Evolutionary conservation across 2,797 vertebrate genomes (phyloP).

Genomic region (Enoplosus armatus): DNA sequence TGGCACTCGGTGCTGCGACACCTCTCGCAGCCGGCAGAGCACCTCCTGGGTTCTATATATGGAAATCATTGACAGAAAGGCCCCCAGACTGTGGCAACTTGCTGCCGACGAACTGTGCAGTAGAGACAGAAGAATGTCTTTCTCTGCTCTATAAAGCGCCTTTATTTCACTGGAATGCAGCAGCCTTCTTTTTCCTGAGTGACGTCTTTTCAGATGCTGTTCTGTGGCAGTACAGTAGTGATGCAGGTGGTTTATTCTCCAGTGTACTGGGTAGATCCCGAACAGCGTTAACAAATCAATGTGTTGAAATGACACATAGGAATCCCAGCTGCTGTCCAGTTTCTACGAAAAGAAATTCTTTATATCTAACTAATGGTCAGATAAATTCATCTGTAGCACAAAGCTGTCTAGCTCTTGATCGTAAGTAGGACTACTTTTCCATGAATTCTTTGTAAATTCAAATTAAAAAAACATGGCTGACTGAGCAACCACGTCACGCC

Average conservation of each 20-base stretch:
- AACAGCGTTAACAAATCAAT: slow-evolving; percentile 3
- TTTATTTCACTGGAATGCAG: slow-evolving; percentile 72
- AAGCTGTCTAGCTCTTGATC: background rate
- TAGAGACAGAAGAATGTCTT: slow-evolving; percentile 62
- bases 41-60: slow-evolving; percentile 79
- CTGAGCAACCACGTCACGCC: background rate
- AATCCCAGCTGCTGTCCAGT: background rate
- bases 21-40: slow-evolving; percentile 63
- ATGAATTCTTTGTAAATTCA: background rate
- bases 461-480: background rate
- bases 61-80: slow-evolving; percentile 74
- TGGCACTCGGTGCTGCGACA: slow-evolving; percentile 67
- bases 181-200: slow-evolving; percentile 41
- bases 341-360: background rate
- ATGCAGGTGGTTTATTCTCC: slow-evolving; percentile 49
- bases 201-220: slow-evolving; percentile 52
- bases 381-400: background rate
- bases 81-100: slow-evolving; percentile 62
- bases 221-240: slow-evolving; percentile 36
- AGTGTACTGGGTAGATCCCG: background rate
- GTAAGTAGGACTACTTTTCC: background rate
- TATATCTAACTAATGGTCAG: background rate
- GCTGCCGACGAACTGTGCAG: slow-evolving; percentile 67
- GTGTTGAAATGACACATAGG: background rate
- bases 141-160: slow-evolving; percentile 57